Evolutionary conservation across 2,888 invertebrate genomes (phyloP).

Genomic region (Ellobium chinense): DNA sequence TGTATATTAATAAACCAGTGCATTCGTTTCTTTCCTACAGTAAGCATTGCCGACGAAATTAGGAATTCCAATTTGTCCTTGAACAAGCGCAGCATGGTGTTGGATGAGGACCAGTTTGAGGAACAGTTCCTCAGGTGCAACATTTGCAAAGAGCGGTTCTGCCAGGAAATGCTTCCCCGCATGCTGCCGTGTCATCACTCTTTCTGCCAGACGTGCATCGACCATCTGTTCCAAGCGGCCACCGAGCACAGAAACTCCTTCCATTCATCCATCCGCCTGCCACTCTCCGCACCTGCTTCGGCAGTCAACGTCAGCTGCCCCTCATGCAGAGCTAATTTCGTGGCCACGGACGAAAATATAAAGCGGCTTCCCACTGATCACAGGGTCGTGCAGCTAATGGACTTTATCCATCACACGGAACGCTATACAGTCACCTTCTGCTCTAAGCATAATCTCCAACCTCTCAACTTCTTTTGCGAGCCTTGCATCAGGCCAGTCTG

Average conservation of each 20-base stretch:
- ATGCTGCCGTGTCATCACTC: slow-evolving; percentile 72
- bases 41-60: slow-evolving; percentile 36
- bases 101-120: slow-evolving; percentile 69
- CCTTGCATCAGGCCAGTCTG: slow-evolving; percentile 65
- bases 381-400: slow-evolving; percentile 69
- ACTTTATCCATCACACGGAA: slow-evolving; percentile 68
- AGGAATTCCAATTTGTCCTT: slow-evolving; percentile 40
- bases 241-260: slow-evolving; percentile 60
- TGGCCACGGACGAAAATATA: slow-evolving; percentile 66
- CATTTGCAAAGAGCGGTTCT: slow-evolving; percentile 65
- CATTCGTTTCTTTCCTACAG: slow-evolving; percentile 1
- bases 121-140: slow-evolving; percentile 67
- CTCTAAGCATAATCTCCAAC: slow-evolving; percentile 66
- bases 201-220: slow-evolving; percentile 63
- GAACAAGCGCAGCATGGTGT: slow-evolving; percentile 61
- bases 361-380: slow-evolving; percentile 67
- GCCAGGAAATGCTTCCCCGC: slow-evolving; percentile 59
- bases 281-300: slow-evolving; percentile 50
- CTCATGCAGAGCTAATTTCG: slow-evolving; percentile 61
- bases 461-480: slow-evolving; percentile 74
- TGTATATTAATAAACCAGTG: not conserved
- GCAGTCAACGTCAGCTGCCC: slow-evolving; percentile 69
- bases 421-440: slow-evolving; percentile 68
- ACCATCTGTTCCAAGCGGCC: slow-evolving; percentile 60
- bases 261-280: slow-evolving; percentile 47